Conservation (phyloP, 2,888 invertebrate genomes). For the Serripes groenlandicus region DNA sequence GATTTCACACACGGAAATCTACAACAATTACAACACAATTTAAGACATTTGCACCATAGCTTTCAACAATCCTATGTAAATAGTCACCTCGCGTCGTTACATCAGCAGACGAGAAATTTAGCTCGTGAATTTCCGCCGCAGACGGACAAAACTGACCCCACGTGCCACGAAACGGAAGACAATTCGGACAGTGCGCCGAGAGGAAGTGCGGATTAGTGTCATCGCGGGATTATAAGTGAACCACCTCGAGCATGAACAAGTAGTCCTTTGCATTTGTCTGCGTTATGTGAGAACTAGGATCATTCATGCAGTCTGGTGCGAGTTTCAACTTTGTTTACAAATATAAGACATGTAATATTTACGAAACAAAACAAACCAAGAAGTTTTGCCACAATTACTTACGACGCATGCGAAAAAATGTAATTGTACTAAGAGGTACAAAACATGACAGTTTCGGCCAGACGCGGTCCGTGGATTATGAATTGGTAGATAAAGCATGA, state of each 20-base stretch:
- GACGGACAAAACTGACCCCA: constrained; percentile 51
- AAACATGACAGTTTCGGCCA: too few species aligned
- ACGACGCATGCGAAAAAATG: too few species aligned
- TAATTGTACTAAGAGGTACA: too few species aligned
- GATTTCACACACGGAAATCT: constrained; percentile 61
- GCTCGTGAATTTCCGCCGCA: constrained; percentile 48
- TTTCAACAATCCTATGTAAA: constrained; percentile 57
- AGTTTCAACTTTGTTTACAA: too few species aligned
- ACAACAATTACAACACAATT: constrained; percentile 58
- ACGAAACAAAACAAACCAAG: too few species aligned
- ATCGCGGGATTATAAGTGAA: constrained; percentile 28
- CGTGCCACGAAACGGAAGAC: constrained; percentile 60
- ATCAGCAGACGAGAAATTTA: constrained; percentile 23
- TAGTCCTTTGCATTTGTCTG: too few species aligned
- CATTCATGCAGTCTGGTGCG: too few species aligned
- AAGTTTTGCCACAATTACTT: too few species aligned
- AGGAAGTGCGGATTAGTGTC: constrained; percentile 67
- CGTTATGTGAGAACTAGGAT: too few species aligned
- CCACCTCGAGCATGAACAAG: too few species aligned
- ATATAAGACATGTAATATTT: too few species aligned
- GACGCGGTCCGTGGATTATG: too few species aligned
- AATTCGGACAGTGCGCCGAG: constrained; percentile 40
- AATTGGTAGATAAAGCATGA: constrained; percentile 43
- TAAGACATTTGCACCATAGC: constrained; percentile 55
- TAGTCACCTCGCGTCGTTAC: constrained; percentile 57